A percentile compares a stretch with the other conserved stretches of the same genome.
Evolutionary conservation across 2,797 vertebrate genomes (phyloP).

Genomic region (Acanthurus tractus): DNA sequence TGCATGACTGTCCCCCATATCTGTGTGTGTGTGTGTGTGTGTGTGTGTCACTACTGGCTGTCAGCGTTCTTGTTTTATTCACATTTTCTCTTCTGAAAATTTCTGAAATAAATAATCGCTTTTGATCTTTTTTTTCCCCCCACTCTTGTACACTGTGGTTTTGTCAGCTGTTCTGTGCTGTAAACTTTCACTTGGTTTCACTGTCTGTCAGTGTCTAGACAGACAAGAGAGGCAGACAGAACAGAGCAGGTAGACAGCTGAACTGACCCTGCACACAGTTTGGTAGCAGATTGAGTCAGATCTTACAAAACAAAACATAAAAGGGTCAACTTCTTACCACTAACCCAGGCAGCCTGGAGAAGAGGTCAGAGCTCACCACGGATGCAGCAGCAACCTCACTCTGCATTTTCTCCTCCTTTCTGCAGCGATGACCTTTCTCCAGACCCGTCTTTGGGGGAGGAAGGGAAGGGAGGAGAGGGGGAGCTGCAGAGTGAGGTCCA

Average conservation of each 20-base stretch:
- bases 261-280: constrained; percentile 57
- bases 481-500: constrained; percentile 80
- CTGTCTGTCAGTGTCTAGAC: constrained; percentile 74
- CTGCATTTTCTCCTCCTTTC: constrained; percentile 91
- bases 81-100: constrained; percentile 60
- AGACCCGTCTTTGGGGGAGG: constrained; percentile 81
- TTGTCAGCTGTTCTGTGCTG: constrained; percentile 65
- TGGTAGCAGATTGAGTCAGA: constrained; percentile 65
- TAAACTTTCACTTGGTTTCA: constrained; percentile 50
- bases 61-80: constrained; percentile 57
- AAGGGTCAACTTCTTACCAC: constrained; percentile 73
- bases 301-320: constrained; percentile 35
- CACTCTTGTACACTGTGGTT: constrained; percentile 54
- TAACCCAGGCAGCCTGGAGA: constrained; percentile 81
- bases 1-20: constrained; percentile 78
- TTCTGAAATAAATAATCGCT: constrained; percentile 62
- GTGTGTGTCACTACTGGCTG: constrained; percentile 34
- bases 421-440: constrained; percentile 87
- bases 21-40: constrained; percentile 60
- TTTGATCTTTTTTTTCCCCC: constrained; percentile 31
- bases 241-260: constrained; percentile 69
- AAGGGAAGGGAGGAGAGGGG: constrained; percentile 83
- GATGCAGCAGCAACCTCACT: constrained; percentile 86
- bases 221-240: constrained; percentile 66
- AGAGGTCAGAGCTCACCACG: constrained; percentile 84